Evolutionary conservation across 2,888 invertebrate genomes (phyloP), one percentile per base, ranked within the genome.

Genomic region (Synanthedon vespiformis): DNA sequence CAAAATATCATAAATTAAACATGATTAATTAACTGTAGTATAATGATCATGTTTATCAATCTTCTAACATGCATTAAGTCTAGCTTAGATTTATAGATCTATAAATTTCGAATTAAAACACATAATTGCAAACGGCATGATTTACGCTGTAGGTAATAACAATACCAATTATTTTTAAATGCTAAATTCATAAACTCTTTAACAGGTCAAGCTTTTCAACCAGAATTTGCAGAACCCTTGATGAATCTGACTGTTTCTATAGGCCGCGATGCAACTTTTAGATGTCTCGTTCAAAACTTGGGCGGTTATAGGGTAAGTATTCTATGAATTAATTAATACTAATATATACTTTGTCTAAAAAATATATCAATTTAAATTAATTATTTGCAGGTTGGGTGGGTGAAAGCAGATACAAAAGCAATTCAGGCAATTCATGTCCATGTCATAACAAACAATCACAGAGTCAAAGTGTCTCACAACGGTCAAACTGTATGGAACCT

Each of bases 341-440:
- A 34, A 34, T 34, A 34, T 8, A 10, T 0, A 34, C 10, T 34
- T 34, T 34, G 10, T 34, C 8, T 34, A 34, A 34, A 34, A 34
- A 34, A 10, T 34, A 34, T 10, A 34, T 10, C 10, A 10, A 34
- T 34, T 34, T 34, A 10, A 6, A 34, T 34, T 34, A 34, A 34
- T 14, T 2, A 49, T 49, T 49, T 49, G 40, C 89, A 96, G 96
- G 95, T 96, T 57, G 96, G 96, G 52, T 96, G 96, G 96, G 94
- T 96, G 55, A 95, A 95, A 80, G 95, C 95, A 40, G 96, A 96
- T 76, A 95, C 95, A 51, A 96, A 96, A 88, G 95, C 96, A 52
- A 96, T 96, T 63, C 95, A 95, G 85, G 95, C 96, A 40, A 96
- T 96, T 75, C 95, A 96, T 80, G 94, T 95, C 62, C 95, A 95